phyloP scores from a whole-genome alignment of 2,888 invertebrate species.

The Cryptocephalus primarius region DNA sequence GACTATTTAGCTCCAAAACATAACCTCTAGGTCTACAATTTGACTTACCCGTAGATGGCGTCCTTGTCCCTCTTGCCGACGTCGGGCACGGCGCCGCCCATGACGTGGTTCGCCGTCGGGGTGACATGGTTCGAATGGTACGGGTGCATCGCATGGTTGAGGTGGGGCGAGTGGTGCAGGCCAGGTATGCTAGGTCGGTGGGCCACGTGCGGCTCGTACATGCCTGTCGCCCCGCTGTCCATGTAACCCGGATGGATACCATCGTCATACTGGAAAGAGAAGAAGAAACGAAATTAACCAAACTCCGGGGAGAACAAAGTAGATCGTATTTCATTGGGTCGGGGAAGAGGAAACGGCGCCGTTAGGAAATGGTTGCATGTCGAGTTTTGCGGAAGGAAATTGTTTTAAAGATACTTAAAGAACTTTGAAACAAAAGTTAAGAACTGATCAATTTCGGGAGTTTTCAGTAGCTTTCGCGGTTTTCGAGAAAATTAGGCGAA shows the following conservation, averaged over 20 bases:
- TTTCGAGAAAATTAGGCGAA: too few species aligned
- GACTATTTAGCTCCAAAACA: too few species aligned
- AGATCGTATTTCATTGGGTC: too few species aligned
- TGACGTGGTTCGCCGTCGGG: constrained; percentile 69
- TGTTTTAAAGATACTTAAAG: too few species aligned
- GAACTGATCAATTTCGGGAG: too few species aligned
- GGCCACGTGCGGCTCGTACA: constrained; percentile 69
- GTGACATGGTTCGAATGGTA: constrained; percentile 62
- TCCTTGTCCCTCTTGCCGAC: constrained; percentile 97
- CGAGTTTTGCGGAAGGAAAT: too few species aligned
- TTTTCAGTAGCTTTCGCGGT: too few species aligned
- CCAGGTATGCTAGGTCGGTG: constrained; percentile 51
- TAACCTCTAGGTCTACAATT: too few species aligned
- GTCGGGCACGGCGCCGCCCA: constrained; percentile 70
- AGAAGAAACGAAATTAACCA: constrained; percentile 1
- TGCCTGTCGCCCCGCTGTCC: constrained; percentile 57
- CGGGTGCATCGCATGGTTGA: constrained; percentile 72
- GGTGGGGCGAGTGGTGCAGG: constrained; percentile 71
- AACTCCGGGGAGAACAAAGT: too few species aligned
- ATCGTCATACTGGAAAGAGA: constrained; percentile 75
- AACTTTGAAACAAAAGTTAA: too few species aligned
- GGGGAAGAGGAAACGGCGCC: too few species aligned
- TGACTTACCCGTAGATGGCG: constrained; percentile 94
- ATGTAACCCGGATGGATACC: constrained; percentile 86
- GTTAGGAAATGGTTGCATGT: too few species aligned